Conservation (phyloP, 2,113 vertebrate species). For the Hirundichthys speculiger region DNA sequence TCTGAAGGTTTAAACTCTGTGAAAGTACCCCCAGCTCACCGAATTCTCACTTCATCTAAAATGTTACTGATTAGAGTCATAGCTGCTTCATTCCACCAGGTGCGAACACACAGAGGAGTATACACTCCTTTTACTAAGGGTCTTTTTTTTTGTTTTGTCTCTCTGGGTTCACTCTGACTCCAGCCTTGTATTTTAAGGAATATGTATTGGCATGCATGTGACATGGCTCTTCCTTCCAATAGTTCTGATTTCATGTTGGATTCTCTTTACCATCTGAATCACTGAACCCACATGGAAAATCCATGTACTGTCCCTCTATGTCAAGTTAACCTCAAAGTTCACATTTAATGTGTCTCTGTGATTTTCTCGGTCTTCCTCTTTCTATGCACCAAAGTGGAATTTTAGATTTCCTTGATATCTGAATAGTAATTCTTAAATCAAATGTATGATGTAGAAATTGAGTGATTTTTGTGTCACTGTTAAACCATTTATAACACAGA, state of each 20-base stretch:
- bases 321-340: too few species aligned
- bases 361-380: neutral
- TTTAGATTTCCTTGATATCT: neutral
- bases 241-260: neutral
- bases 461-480: neutral
- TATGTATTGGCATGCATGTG: neutral
- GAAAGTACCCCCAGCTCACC: constrained; percentile 18
- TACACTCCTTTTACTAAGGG: constrained; percentile 26
- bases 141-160: constrained; percentile 12
- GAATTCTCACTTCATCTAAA: neutral
- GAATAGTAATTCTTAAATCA: constrained; percentile 10
- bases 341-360: too few species aligned
- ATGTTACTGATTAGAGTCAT: neutral
- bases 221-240: neutral
- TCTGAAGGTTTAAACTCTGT: constrained; percentile 16
- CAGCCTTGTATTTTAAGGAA: neutral
- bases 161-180: constrained; percentile 10
- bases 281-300: neutral
- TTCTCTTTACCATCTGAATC: neutral
- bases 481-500: neutral
- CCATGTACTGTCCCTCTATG: too few species aligned
- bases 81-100: constrained; percentile 13
- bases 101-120: constrained; percentile 1
- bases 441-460: neutral
- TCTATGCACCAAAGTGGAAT: neutral